Evolutionary conservation across 2,797 vertebrate genomes (phyloP), one percentile per base, ranked within the genome.

Genomic region (Hemitrygon akajei): DNA sequence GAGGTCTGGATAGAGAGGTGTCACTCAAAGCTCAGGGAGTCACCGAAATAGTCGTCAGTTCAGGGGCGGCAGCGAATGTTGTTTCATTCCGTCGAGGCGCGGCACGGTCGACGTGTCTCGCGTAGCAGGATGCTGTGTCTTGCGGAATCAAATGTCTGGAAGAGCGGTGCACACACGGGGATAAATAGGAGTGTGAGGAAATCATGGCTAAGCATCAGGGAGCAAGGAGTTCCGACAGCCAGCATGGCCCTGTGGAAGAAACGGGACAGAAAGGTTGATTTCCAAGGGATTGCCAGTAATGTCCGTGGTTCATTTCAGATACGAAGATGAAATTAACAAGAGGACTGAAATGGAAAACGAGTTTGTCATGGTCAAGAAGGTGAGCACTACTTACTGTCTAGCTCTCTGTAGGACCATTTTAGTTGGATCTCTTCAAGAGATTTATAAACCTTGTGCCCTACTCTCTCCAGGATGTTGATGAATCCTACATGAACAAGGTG

Each of bases 351-450:
- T 97, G 3, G 99, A 99, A 95, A 99, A 99, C 0, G 98, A 99
- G 25, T 99, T 99, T 94, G 98, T 99, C 94, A 95, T 99, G 94
- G 96, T 99, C 94, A 99, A 99, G 97, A 99, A 99, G 98, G 99
- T 99, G 93, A 27, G 96, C 27, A 3, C 10, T 11, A 40, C 2
- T 9, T 5, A n/a, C n/a, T n/a, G n/a, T 37, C 14, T 9, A 37
- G 47, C 40, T 75, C 27, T 92, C 40, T 76, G 69, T 6, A 7
- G 30, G 30, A 5, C 63, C 10, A 69, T 0, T 0, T 63, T 11
- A 10, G 69, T 11, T 4, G 7, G 66, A 16, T 25, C 69, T 30
- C 14, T 47, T 56, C 7, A 9, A 86, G 10, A 60, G 27, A 1
- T 60, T 18, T 27, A 47, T 37, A 56, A 75, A 30, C 22, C 30